Base-by-base conservation (phyloP, 2,797 vertebrate genomes). In the Sebastolobus altivelis region DNA sequence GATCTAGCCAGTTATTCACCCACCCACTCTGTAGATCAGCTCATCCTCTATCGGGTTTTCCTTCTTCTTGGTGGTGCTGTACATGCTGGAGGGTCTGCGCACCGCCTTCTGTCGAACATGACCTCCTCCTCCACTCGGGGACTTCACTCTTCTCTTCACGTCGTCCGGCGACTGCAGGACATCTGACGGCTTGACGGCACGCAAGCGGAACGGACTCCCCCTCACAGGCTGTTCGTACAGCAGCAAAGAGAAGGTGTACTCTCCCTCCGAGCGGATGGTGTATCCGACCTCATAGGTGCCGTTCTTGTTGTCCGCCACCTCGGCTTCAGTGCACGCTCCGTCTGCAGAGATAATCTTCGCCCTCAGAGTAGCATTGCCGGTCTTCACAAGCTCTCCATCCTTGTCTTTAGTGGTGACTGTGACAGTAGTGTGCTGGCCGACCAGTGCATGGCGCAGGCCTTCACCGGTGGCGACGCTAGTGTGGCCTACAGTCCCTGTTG, bases 21-120 rank as follows among this genome's bases (percentile, higher is more conserved):
- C 94, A 99, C 98, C 98, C 4, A 99, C 97, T 22, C 98, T 96
- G 89, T 98, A 97, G 91, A 99, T 98, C 72, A 99, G 96, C 86
- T 99, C 98, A 0, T 99, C 98, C 86, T 99, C 98, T 0, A 99
- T 99, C 6, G 98, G 98, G 92, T 99, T 99, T 90, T 99, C 98
- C 93, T 99, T 99, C 84, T 97, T 97, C 94, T 98, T 99, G 90
- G 97, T 97, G 2, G 96, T 97, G 95, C 98, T 97, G 90, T 99
- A 99, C 98, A 99, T 99, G 93, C 97, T 99, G 91, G 97, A 97
- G 35, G 98, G 98, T 62, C 98, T 92, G 1, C 98, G 95, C 29
- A 99, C 97, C 0, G 98, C 98, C 86, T 99, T 99, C 94, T 99
- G 98, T 2, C 98, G 96, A 37, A 99, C 96, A 11, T 99, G 98